Percentiles rank a stretch among this genome's conserved stretches.
These are phyloP conservation scores for Palythoa heliodiscus DNA, from an alignment of 92 coral and sea anemone genomes.

Conservation along the genomic window DNA sequence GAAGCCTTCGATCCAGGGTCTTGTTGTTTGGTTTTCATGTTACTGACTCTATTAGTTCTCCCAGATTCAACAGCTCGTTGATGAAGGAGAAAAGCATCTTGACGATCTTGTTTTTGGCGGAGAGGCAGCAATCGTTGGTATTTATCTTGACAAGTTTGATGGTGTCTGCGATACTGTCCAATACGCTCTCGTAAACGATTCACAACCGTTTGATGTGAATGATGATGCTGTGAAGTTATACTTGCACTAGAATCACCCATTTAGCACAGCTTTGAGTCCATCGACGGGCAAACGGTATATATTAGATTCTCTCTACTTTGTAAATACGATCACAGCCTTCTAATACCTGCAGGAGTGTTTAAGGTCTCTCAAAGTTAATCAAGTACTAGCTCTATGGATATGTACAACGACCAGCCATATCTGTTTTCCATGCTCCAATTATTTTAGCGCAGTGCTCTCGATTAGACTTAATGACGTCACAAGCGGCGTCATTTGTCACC, in stretches of 20 bases:
- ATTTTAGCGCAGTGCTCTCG: conserved; percentile 48
- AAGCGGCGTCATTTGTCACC: conserved; percentile 32
- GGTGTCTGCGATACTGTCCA: conserved; percentile 80
- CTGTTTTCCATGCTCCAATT: conserved; percentile 57
- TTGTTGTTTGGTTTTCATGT: conserved; percentile 63
- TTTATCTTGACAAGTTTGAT: conserved; percentile 77
- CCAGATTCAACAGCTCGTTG: conserved; percentile 74
- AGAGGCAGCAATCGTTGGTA: conserved; percentile 79
- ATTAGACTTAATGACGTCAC: conserved; percentile 63
- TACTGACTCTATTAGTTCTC: conserved; percentile 66
- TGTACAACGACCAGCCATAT: conserved; percentile 46
- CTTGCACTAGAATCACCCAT: conserved; percentile 79
- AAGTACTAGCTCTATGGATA: conserved; percentile 1
- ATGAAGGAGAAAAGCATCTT: conserved; percentile 73
- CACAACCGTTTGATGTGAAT: conserved; percentile 73
- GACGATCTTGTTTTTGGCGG: conserved; percentile 76
- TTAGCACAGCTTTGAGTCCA: conserved; percentile 34
- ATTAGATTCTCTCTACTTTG: conserved; percentile 14
- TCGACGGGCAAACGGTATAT: conserved; percentile 9
- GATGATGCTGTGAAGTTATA: conserved; percentile 69
- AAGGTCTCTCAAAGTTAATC: conserved; percentile 32
- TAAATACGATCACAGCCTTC: not conserved
- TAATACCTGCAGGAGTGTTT: conserved; percentile 34
- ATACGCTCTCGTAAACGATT: conserved; percentile 87
- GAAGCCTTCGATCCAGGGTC: conserved; percentile 70